Conservation (phyloP, 2,888 invertebrate species). For the Taenaris catops region DNA sequence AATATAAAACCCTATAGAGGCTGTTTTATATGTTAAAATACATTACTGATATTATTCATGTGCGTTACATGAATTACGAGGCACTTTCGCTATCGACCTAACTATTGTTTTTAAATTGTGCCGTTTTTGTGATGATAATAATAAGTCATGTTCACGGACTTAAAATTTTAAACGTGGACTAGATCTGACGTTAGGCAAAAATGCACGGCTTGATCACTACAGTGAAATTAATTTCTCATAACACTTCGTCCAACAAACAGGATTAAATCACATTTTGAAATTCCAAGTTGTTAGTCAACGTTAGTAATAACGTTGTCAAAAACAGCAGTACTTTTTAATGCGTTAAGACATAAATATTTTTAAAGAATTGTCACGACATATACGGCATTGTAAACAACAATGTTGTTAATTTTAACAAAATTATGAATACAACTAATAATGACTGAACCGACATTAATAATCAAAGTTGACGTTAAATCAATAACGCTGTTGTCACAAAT, state of each 20-base stretch:
- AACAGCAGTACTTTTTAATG: too few species aligned
- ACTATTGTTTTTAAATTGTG: slow-evolving; percentile 25
- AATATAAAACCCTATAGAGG: slow-evolving; percentile 72
- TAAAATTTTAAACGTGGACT: slow-evolving; percentile 37
- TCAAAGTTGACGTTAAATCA: too few species aligned
- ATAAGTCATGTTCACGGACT: slow-evolving; percentile 24
- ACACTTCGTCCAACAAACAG: not conserved
- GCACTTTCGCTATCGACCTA: slow-evolving; percentile 55
- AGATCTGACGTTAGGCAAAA: slow-evolving; percentile 29
- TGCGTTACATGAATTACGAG: slow-evolving; percentile 48
- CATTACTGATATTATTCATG: slow-evolving; percentile 45
- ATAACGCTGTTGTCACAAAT: too few species aligned
- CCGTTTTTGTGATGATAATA: slow-evolving; percentile 48
- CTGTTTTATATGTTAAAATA: slow-evolving; percentile 42
- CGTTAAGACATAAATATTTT: too few species aligned
- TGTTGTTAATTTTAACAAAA: too few species aligned
- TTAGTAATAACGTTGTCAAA: too few species aligned
- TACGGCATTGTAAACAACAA: too few species aligned
- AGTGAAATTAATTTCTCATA: not conserved
- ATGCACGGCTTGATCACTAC: slow-evolving; percentile 7
- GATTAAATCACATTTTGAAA: not conserved
- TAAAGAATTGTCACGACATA: too few species aligned
- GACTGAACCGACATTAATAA: too few species aligned
- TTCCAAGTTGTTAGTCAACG: not conserved
- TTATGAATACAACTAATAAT: too few species aligned